Evolutionary conservation across 2,113 vertebrate genomes (phyloP).

Genomic region (Thalassarche chlororhynchos): DNA sequence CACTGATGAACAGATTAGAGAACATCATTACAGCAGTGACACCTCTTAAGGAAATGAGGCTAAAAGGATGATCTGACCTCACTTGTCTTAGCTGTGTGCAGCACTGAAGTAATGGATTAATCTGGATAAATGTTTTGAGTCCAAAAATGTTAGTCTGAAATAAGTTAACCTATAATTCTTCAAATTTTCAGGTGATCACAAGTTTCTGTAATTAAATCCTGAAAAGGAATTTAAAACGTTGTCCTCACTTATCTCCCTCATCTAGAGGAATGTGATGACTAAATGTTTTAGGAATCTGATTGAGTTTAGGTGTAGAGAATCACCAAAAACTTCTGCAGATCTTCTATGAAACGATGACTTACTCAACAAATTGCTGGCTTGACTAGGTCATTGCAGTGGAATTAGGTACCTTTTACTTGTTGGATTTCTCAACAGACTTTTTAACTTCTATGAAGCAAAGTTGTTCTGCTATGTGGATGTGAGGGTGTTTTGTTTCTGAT

Average conservation of each 20-base stretch:
- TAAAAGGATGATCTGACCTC: background rate
- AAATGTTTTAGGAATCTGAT: background rate
- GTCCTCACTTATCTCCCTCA: background rate
- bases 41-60: background rate
- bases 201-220: background rate
- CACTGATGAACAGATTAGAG: background rate
- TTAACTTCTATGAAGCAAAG: background rate
- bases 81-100: background rate
- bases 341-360: background rate
- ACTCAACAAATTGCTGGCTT: background rate
- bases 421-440: background rate
- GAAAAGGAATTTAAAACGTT: background rate
- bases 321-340: background rate
- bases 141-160: background rate
- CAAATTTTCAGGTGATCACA: background rate
- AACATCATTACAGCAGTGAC: background rate
- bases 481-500: background rate
- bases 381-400: background rate
- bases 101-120: background rate
- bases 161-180: background rate
- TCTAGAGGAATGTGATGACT: background rate
- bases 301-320: background rate
- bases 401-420: background rate
- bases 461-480: accelerated
- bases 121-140: background rate